Evolutionary conservation across 1,140 invertebrate species (phyloP), one percentile per base, ranked within the genome.

Genomic region (Rhopalosiphum padi): DNA sequence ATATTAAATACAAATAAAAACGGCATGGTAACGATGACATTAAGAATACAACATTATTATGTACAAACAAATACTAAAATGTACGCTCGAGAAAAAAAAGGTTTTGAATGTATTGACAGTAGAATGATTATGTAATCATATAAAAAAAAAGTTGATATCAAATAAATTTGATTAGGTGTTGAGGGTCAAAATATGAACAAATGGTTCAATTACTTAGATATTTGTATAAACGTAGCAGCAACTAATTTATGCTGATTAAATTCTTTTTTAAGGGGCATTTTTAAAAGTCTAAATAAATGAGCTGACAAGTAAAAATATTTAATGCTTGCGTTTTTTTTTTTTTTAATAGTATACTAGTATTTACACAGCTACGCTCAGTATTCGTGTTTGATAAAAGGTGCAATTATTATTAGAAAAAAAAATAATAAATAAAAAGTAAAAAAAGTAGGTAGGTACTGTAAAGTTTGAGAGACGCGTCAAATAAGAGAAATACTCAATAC

Each of bases 181-280:
- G 60, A n/a, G 60, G 11, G 30, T 68, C 60, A 68, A 68, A 68
- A 68, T 68, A 68, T 68, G 30, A 68, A 68, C 30, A 68, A 68
- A 68, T 68, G 11, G 77, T 35, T 35, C 35, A 82, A 82, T 82
- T 82, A 82, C 77, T 82, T 82, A 37, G 35, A 35, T 35, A 82
- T 35, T 35, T 82, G 37, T 82, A 82, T 35, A 37, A 82, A 82
- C 35, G 35, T 15, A 82, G 35, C 35, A 37, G 77, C 77, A 35
- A 37, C 77, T 82, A 68, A 68, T 68, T 68, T 68, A 68, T 68
- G 60, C 60, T 68, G 60, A 68, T 68, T 68, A 68, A 68, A 68
- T 68, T 68, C 30, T 1, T 68, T 68, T 60, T 68, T 68, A n/a
- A 68, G 30, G 23, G n/a, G 11, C 60, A n/a, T 68, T 68, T 68